These are phyloP conservation scores for Hycleus phaleratus DNA, from an alignment of 1,140 invertebrate species.

Conservation along the genomic window DNA sequence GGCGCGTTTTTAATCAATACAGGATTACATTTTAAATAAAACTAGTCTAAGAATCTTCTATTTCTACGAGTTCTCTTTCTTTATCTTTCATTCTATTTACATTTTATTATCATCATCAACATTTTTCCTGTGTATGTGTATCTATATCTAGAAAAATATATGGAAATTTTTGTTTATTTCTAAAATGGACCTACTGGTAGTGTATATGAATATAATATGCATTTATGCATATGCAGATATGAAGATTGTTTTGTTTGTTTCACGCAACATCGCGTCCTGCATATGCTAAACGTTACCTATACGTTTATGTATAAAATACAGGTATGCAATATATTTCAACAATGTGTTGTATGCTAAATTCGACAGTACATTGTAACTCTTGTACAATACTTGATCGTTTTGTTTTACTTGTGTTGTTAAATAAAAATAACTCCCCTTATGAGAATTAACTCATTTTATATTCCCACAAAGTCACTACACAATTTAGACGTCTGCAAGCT, in stretches of 20 bases:
- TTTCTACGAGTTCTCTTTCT: neutral
- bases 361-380: neutral
- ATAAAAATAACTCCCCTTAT: too few species aligned
- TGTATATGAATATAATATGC: neutral
- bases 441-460: too few species aligned
- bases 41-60: conserved; percentile 6
- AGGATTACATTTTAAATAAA: conserved; percentile 35
- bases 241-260: conserved; percentile 10
- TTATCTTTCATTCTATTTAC: too few species aligned
- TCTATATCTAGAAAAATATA: too few species aligned
- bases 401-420: too few species aligned
- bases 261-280: conserved; percentile 13
- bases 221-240: conserved; percentile 9
- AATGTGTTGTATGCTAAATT: conserved; percentile 6
- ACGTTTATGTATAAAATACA: conserved; percentile 1
- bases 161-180: too few species aligned
- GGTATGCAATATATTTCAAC: neutral
- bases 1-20: conserved; percentile 35
- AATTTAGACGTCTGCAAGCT: too few species aligned
- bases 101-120: too few species aligned
- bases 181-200: too few species aligned
- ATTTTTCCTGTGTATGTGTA: too few species aligned
- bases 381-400: too few species aligned
- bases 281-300: neutral
- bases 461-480: too few species aligned